Percentiles rank a stretch among this genome's conserved stretches.
Evolutionary conservation across 2,888 invertebrate species (phyloP).

Genomic region (Lepidonotus clava): DNA sequence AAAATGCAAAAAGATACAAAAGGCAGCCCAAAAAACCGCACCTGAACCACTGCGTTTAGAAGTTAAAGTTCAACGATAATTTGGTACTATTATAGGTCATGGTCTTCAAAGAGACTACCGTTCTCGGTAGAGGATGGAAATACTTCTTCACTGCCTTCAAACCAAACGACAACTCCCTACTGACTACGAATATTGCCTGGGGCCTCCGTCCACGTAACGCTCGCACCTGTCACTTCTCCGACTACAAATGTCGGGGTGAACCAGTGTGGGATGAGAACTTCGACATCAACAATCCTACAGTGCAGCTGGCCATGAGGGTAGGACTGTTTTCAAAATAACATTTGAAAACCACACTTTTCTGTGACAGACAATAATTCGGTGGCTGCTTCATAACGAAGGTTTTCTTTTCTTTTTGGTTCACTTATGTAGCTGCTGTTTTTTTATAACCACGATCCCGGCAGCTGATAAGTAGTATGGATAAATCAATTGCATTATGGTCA

Average conservation of each 20-base stretch:
- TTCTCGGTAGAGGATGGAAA: constrained; percentile 66
- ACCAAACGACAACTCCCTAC: constrained; percentile 63
- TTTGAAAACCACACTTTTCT: too few species aligned
- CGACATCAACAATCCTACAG: constrained; percentile 63
- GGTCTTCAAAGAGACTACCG: constrained; percentile 56
- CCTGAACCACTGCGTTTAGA: too few species aligned
- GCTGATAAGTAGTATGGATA: too few species aligned
- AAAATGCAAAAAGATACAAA: too few species aligned
- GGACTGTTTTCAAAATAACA: neutral
- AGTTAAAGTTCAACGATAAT: neutral
- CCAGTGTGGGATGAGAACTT: constrained; percentile 62
- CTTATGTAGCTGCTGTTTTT: too few species aligned
- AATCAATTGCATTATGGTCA: too few species aligned
- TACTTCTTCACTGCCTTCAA: constrained; percentile 68
- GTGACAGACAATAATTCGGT: too few species aligned
- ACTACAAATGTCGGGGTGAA: constrained; percentile 61
- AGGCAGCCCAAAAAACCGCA: too few species aligned
- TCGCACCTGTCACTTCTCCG: constrained; percentile 60
- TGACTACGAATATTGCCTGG: constrained; percentile 70
- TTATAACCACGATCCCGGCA: too few species aligned
- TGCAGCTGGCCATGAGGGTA: constrained; percentile 61
- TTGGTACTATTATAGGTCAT: constrained; percentile 54
- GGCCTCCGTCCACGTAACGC: constrained; percentile 64
- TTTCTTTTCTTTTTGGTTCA: too few species aligned
- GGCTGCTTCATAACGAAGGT: too few species aligned